These are phyloP conservation scores for Trissoscelio sp. DNA, from an alignment of 2,888 invertebrate genomes.

Conservation along the genomic window DNA sequence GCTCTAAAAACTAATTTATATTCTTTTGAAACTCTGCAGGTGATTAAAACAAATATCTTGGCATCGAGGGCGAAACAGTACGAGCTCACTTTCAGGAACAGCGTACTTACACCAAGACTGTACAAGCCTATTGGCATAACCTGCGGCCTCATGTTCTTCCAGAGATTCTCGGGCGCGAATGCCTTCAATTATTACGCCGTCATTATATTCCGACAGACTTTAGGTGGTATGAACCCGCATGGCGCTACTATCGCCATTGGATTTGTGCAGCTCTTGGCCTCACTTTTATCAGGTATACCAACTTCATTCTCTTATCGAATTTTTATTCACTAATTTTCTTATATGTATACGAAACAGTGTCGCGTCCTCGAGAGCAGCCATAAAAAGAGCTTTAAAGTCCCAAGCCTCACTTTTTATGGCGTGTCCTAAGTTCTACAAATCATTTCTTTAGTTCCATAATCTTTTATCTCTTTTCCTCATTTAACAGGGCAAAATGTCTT, in stretches of 20 bases:
- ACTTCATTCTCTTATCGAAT: constrained; percentile 36
- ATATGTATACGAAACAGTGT: constrained; percentile 10
- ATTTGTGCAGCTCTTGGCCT: constrained; percentile 93
- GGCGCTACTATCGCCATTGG: constrained; percentile 94
- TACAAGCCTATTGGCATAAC: constrained; percentile 91
- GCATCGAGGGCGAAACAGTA: constrained; percentile 82
- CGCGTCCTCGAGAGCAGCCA: constrained; percentile 17
- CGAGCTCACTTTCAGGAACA: constrained; percentile 80
- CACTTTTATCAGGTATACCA: constrained; percentile 88
- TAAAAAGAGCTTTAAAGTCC: constrained; percentile 39
- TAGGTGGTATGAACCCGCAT: constrained; percentile 92
- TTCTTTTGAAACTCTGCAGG: constrained; percentile 70
- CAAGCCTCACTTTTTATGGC: constrained; percentile 36
- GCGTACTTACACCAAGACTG: constrained; percentile 83
- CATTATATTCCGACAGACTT: constrained; percentile 93
- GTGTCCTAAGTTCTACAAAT: constrained; percentile 39
- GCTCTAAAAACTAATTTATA: not conserved
- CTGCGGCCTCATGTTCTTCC: constrained; percentile 93
- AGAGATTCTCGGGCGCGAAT: constrained; percentile 92
- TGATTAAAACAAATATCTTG: constrained; percentile 81
- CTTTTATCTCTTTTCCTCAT: constrained; percentile 14
- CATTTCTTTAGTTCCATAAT: constrained; percentile 39
- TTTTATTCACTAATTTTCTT: constrained; percentile 27
- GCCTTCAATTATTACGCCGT: constrained; percentile 94
- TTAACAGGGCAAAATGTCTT: constrained; percentile 1